Base-by-base conservation (phyloP, 2,888 invertebrate species). In the Phalera bucephala region DNA sequence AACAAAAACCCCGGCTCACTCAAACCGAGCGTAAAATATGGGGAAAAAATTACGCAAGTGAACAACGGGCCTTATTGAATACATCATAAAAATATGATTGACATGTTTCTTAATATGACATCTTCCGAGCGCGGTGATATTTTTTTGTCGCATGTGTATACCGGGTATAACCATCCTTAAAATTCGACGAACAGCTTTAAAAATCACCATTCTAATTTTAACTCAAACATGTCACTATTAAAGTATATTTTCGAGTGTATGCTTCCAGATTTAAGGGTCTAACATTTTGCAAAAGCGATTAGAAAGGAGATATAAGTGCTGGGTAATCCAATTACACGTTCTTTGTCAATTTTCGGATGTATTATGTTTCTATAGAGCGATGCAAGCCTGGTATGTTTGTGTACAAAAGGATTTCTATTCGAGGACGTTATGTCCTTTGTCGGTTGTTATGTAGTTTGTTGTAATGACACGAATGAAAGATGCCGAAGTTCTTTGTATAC, bases 61-160 rank as follows among this genome's bases (percentile, higher is more conserved):
- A 85, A 84, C 85, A 85, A 80, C 76, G 55, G 70, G 29, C 63
- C 69, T 49, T 72, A 79, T 80, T 83, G 70, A 85, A 80, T 80
- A 69, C 81, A 72, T 86, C 85, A 88, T 87, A 88, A 86, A 88
- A 89, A 85, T 88, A 88, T 89, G 88, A 89, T 89, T 87, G 89
- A 88, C 89, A 85, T 85, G 80, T 89, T 89, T 80, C 80, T 86
- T 89, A 89, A 89, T 88, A 88, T 89, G 89, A 89, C 89, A 89
- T 88, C 80, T 84, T 80, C 80, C 80, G 66, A 68, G 77, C 68
- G 77, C 87, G 83, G 86, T 87, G 89, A 87, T 89, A 86, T 88
- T 89, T 89, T 89, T 88, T 88, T 87, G 86, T 86, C 87, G 79
- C 81, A 66, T 61, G 65, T 63, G 68, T 70, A 55, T 72, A 66